Evolutionary conservation across 2,797 vertebrate species (phyloP).

Genomic region (Hipposideros larvatus): DNA sequence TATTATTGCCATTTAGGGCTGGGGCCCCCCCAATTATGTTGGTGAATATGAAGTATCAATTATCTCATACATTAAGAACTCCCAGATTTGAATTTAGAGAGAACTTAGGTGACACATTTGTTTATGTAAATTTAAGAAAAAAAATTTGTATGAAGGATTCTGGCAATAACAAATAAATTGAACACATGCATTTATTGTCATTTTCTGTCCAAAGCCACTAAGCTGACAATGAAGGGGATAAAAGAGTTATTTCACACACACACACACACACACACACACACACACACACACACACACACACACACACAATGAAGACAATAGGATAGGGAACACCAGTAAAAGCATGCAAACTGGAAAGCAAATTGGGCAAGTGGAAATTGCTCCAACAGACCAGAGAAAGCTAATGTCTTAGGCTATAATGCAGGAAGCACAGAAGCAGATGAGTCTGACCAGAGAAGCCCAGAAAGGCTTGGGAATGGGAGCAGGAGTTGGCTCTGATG

Average conservation of each 20-base stretch:
- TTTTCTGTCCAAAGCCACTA: constrained; percentile 19
- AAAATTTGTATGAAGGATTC: not conserved
- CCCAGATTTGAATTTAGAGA: constrained; percentile 15
- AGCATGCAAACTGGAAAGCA: not conserved
- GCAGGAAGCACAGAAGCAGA: not conserved
- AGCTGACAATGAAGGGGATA: not conserved
- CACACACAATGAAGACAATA: not conserved
- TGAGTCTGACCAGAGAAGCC: not conserved
- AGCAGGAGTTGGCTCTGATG: not conserved
- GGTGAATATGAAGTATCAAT: not conserved
- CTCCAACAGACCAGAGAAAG: not conserved
- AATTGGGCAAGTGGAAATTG: not conserved
- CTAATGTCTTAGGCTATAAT: not conserved
- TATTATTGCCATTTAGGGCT: not conserved
- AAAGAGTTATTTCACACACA: not conserved
- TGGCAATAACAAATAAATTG: not conserved
- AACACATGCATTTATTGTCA: not conserved
- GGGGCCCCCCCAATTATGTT: not conserved
- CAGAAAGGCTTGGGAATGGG: not conserved
- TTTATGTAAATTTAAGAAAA: constrained; percentile 38
- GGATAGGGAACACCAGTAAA: not conserved
- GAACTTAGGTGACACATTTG: not conserved
- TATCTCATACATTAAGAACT: constrained; percentile 5
- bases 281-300: too few species aligned
- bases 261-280: too few species aligned